Conservation (phyloP, 2,888 invertebrate species). For the Arrhopalites spinosus region DNA sequence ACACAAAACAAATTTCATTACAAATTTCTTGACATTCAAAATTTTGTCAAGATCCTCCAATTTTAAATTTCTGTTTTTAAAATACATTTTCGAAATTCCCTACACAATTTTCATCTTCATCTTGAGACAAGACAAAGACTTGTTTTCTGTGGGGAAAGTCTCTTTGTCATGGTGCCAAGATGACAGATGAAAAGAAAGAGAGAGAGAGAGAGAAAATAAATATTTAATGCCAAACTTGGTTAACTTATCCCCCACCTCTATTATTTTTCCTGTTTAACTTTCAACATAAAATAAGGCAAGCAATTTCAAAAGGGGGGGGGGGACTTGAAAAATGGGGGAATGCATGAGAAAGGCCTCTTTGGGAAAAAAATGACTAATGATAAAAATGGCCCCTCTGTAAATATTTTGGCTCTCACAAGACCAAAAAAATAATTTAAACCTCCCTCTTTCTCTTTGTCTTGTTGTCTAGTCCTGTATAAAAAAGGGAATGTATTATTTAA, state of each 20-base stretch:
- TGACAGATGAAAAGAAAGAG: neutral
- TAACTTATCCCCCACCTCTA: neutral
- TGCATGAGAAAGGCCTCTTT: conserved; percentile 25
- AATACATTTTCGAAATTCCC: no score
- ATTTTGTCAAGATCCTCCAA: no score
- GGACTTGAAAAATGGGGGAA: conserved; percentile 33
- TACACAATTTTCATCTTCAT: no score
- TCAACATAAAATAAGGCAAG: neutral
- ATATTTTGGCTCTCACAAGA: conserved; percentile 32
- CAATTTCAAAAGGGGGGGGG: no score
- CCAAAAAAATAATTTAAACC: conserved; percentile 15
- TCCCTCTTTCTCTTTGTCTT: neutral
- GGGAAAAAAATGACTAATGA: conserved; percentile 38
- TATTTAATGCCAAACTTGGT: conserved; percentile 12
- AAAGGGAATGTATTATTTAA: no score
- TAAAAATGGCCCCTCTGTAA: conserved; percentile 32
- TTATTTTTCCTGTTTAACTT: conserved; percentile 5
- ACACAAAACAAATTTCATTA: no score
- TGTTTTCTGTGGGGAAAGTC: conserved; percentile 6
- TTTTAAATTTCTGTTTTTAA: no score
- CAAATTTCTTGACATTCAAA: neutral
- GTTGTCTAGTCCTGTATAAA: neutral
- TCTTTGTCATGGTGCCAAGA: neutral
- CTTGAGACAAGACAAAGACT: no score
- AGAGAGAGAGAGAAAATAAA: neutral